These are phyloP conservation scores for Dromaius novaehollandiae DNA, from an alignment of 2,113 vertebrate species.

Conservation along the genomic window DNA sequence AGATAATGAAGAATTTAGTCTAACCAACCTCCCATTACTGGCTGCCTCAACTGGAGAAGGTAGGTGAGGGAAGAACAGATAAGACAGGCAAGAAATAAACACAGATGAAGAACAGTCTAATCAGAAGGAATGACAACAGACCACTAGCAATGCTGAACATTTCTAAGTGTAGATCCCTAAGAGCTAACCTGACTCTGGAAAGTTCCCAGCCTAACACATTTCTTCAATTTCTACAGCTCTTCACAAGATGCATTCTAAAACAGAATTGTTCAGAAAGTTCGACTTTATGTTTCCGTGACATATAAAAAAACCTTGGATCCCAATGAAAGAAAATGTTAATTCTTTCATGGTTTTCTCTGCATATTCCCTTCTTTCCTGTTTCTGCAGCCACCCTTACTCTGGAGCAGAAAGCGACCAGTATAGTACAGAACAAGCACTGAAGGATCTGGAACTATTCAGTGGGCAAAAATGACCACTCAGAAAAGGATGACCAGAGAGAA, in stretches of 20 bases:
- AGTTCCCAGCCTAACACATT: background rate
- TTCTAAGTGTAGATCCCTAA: too few species aligned
- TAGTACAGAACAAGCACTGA: background rate
- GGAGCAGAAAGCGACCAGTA: background rate
- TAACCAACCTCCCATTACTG: background rate
- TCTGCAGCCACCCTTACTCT: background rate
- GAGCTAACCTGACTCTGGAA: background rate
- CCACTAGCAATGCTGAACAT: rapidly evolving
- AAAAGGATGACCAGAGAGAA: background rate
- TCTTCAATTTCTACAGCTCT: background rate
- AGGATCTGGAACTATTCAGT: background rate
- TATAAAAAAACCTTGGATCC: rapidly evolving
- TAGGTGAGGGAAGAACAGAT: background rate
- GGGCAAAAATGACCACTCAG: rapidly evolving
- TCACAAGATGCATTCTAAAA: background rate
- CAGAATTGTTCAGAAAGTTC: background rate
- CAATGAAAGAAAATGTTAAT: background rate
- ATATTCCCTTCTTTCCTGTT: background rate
- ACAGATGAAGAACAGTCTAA: background rate
- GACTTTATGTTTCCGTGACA: background rate
- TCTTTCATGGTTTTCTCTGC: background rate
- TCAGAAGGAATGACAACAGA: background rate
- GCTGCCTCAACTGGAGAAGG: background rate
- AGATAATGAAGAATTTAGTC: background rate
- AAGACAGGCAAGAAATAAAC: background rate